Percentiles rank a stretch among this genome's conserved stretches.
Conservation (phyloP, 1,140 invertebrate species). For the Drosophila tristis region DNA sequence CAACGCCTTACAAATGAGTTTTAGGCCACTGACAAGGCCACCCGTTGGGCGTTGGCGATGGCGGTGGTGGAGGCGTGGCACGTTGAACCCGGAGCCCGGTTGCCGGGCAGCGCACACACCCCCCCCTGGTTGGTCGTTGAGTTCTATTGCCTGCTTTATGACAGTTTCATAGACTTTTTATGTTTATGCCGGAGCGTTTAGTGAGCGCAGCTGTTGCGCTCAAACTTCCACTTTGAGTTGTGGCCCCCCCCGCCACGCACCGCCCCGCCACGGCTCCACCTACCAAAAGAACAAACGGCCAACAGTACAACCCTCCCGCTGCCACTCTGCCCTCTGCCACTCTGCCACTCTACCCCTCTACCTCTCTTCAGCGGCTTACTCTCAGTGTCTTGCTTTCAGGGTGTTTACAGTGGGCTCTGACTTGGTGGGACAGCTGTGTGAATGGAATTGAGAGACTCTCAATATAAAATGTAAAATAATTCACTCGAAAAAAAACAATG, state of each 20-base stretch:
- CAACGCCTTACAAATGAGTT: conserved; percentile 77
- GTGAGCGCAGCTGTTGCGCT: conserved; percentile 78
- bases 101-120: too few species aligned
- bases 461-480: too few species aligned
- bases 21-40: conserved; percentile 66
- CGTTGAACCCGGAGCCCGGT: too few species aligned
- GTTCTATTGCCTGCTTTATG: conserved; percentile 82
- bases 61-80: conserved; percentile 18
- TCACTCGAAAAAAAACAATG: too few species aligned
- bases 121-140: conserved; percentile 63
- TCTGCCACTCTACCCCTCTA: background rate
- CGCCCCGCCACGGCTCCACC: background rate
- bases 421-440: too few species aligned
- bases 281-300: background rate
- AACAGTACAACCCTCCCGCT: background rate
- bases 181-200: conserved; percentile 78
- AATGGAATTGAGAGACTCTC: too few species aligned
- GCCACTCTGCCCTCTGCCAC: background rate
- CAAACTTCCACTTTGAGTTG: conserved; percentile 56
- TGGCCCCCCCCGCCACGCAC: conserved; percentile 3
- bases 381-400: too few species aligned
- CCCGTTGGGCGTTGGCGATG: conserved; percentile 20
- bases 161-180: conserved; percentile 82
- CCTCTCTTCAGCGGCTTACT: too few species aligned
- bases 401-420: too few species aligned